phyloP scores from a whole-genome alignment of 2,113 vertebrate species.

The Bujurquina vittata region DNA sequence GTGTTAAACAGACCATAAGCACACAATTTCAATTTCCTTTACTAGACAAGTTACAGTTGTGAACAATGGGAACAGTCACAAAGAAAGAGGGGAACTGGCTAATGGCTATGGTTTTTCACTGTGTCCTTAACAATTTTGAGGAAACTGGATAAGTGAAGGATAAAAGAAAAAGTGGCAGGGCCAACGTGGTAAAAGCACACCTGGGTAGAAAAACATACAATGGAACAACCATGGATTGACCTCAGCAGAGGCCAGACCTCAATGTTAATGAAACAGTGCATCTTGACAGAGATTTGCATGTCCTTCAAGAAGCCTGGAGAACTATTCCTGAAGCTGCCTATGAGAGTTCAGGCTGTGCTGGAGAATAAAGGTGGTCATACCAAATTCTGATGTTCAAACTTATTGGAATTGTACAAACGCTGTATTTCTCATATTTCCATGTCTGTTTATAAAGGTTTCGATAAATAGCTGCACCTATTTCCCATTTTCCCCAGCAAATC shows the following conservation, averaged over 20 bases:
- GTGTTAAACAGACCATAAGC: no score
- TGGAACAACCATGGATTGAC: background rate
- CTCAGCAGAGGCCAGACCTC: background rate
- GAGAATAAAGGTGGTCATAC: background rate
- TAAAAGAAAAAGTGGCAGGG: no score
- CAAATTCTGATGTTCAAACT: background rate
- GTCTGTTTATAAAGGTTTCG: background rate
- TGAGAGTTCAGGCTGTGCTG: background rate
- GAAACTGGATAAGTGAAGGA: background rate
- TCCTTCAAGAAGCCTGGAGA: background rate
- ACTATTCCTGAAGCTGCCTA: background rate
- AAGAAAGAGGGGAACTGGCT: no score
- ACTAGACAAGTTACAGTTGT: no score
- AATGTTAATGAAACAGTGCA: background rate
- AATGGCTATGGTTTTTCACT: no score
- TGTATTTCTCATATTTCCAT: background rate
- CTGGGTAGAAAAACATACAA: background rate
- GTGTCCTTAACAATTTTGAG: no score
- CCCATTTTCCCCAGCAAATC: background rate
- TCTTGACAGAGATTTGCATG: background rate
- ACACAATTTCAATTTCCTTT: no score
- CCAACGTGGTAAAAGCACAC: no score
- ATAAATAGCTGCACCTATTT: background rate
- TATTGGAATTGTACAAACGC: background rate
- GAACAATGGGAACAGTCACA: no score